These are phyloP conservation scores for Cepphus grylle DNA, from an alignment of 2,113 vertebrate species.

Conservation along the genomic window DNA sequence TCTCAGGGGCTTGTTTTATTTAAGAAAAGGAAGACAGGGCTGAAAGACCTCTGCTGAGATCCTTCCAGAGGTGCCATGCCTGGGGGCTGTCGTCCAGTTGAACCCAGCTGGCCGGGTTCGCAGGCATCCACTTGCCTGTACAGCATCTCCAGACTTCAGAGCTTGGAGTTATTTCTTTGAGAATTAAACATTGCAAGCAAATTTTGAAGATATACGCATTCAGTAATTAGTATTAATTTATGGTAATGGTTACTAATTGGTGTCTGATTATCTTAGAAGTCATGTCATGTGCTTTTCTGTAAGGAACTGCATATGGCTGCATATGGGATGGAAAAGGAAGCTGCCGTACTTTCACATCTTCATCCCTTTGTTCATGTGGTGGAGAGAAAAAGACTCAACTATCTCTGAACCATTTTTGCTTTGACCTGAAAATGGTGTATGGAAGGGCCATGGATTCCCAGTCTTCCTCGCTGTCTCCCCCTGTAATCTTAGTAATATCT, in stretches of 20 bases:
- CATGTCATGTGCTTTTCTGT: neutral
- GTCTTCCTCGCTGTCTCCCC: neutral
- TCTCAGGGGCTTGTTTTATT: neutral
- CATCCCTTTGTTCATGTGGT: neutral
- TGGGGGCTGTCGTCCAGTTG: accelerated
- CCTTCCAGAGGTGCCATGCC: neutral
- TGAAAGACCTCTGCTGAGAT: neutral
- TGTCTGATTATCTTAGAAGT: neutral
- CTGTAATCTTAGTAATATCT: neutral
- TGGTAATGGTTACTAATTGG: neutral
- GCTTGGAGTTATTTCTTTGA: neutral
- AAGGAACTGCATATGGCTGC: neutral
- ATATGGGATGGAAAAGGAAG: neutral
- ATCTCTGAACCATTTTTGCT: neutral
- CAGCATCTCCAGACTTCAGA: neutral
- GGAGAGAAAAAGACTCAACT: neutral
- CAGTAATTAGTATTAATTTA: neutral
- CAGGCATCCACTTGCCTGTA: accelerated
- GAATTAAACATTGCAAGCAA: neutral
- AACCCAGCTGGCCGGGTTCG: accelerated
- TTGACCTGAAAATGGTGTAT: neutral
- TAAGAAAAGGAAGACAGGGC: neutral
- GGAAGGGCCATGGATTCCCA: neutral
- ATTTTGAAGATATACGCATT: neutral
- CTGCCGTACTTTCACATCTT: neutral